Evolutionary conservation across 2,797 vertebrate species (phyloP).

Genomic region (Triplophysa bombifrons): DNA sequence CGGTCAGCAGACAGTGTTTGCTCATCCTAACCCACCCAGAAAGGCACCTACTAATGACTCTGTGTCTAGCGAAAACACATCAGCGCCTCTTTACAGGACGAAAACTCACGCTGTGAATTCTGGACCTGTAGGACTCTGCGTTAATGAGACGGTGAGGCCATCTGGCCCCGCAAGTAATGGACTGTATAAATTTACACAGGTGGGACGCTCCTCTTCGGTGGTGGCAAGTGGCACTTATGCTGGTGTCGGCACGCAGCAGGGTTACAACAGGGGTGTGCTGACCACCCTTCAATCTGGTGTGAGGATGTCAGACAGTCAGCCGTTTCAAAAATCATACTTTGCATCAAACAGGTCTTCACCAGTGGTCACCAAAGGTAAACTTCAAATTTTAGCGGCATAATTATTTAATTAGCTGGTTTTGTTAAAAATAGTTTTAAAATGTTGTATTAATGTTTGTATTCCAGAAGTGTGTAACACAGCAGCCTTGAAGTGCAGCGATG

Average conservation of each 20-base stretch:
- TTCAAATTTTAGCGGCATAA: too few species aligned
- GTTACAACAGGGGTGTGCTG: constrained; percentile 45
- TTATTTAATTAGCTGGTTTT: too few species aligned
- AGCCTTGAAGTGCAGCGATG: constrained; percentile 79
- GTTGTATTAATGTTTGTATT: constrained; percentile 10
- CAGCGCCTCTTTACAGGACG: neutral
- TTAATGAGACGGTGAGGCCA: constrained; percentile 14
- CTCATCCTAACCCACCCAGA: constrained; percentile 3
- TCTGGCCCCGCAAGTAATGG: constrained; percentile 42
- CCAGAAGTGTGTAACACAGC: constrained; percentile 68
- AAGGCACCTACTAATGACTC: constrained; percentile 35
- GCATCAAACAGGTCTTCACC: constrained; percentile 7
- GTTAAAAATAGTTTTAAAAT: neutral
- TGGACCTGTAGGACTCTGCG: neutral
- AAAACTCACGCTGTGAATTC: neutral
- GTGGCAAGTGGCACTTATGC: constrained; percentile 36
- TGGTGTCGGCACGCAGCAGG: constrained; percentile 46
- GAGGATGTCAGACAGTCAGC: constrained; percentile 42
- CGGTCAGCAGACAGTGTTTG: neutral
- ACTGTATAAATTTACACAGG: constrained; percentile 68
- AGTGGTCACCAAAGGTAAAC: constrained; percentile 56
- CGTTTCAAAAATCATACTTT: constrained; percentile 63
- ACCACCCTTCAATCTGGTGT: constrained; percentile 20
- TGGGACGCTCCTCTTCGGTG: constrained; percentile 54
- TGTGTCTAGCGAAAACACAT: constrained; percentile 52